Base-by-base conservation (phyloP, 2,113 vertebrate species). In the Helogale parvula region DNA sequence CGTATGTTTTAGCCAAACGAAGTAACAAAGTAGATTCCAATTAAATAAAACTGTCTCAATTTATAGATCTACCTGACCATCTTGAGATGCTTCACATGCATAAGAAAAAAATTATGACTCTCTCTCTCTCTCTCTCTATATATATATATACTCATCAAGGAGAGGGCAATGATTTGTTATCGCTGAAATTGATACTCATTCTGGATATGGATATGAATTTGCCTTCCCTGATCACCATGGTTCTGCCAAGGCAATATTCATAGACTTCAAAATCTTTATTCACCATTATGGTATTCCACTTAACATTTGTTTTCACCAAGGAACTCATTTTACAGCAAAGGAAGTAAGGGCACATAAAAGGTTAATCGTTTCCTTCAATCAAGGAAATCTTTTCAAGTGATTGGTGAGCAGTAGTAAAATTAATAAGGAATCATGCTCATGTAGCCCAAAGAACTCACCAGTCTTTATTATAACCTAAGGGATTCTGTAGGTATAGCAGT, bases 301-400 rank as follows among this genome's bases (percentile, higher is more conserved):
- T 6, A 76, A 84, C 14, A 47, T n/a, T 90, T 74, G 14, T 85
- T 92, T 89, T 88, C 41, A 72, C 29, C 54, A 60, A 90, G 21
- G 31, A 63, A 38, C n/a, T 96, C 5, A 71, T 52, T 93, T 96
- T 52, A 29, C 5, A 94, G 31, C 12, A 54, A 93, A 79, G 63
- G 14, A 47, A 85, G 33, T 89, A 76, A 96, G 33, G 21, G 35
- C 45, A 21, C 33, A 52, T 54, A 47, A 93, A 87, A 63, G 47
- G 17, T 25, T 82, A 38, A 76, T 33, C 87, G 23, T 69, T 81
- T 7, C 29, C 15, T 10, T n/a, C n/a, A 29, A 96, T 47, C 33
- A 84, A 79, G 50, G 35, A 90, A 81, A 84, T 60, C 17, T 92
- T 93, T 96, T 83, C 31, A 87, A 57, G 80, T 87, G 74, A 89